Conservation (phyloP, 2,888 invertebrate genomes). For the Gymnosoma rotundatum region DNA sequence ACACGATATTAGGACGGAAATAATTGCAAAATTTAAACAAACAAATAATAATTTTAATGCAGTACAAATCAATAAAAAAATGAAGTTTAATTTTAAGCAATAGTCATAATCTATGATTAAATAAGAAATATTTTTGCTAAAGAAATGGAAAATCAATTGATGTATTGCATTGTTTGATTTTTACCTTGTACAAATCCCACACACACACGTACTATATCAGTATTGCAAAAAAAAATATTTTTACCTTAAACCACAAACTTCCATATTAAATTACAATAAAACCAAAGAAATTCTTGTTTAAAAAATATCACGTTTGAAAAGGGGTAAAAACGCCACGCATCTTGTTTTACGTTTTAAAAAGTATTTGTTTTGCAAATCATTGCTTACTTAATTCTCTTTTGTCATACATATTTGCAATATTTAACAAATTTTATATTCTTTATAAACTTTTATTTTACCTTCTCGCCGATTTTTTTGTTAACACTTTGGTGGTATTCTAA, state of each 20-base stretch:
- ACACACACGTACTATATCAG: neutral
- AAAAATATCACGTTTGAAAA: neutral
- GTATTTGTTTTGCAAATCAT: conserved; percentile 32
- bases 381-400: neutral
- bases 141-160: conserved; percentile 63
- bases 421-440: neutral
- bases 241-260: conserved; percentile 48
- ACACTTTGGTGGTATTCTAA: conserved; percentile 14
- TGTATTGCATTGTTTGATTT: conserved; percentile 26
- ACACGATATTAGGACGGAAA: neutral
- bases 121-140: neutral
- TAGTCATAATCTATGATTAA: neutral
- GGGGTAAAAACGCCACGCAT: conserved; percentile 57
- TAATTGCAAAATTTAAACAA: conserved; percentile 27
- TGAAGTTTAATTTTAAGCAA: neutral
- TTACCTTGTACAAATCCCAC: neutral
- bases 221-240: conserved; percentile 20
- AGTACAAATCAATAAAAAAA: too few species aligned
- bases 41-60: neutral
- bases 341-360: conserved; percentile 14
- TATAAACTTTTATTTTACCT: conserved; percentile 30
- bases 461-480: neutral
- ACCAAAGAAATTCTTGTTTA: conserved; percentile 13
- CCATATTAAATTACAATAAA: conserved; percentile 50
- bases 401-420: neutral